These are phyloP conservation scores for Nephrotoma flavescens DNA, from an alignment of 2,888 invertebrate species.

Conservation along the genomic window DNA sequence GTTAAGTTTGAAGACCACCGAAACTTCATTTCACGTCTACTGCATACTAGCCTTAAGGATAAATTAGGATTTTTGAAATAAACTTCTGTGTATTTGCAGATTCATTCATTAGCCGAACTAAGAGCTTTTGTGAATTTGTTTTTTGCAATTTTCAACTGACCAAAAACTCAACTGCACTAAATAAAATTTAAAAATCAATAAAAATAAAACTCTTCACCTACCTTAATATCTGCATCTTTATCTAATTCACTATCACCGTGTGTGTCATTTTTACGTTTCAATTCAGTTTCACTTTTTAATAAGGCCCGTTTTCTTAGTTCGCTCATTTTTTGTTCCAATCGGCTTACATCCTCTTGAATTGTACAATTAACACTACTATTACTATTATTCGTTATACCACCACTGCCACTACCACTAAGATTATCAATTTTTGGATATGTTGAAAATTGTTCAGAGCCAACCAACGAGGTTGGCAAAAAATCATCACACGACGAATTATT, in stretches of 20 bases:
- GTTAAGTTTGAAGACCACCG: too few species aligned
- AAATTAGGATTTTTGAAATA: too few species aligned
- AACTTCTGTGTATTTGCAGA: too few species aligned
- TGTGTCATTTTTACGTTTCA: not conserved
- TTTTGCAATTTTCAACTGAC: too few species aligned
- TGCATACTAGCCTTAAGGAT: too few species aligned
- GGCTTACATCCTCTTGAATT: not conserved
- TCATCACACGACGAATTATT: not conserved
- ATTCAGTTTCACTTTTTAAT: not conserved
- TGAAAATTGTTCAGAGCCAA: not conserved
- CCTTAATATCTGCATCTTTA: not conserved
- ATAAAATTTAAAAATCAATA: not conserved
- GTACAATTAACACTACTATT: not conserved
- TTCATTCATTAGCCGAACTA: too few species aligned
- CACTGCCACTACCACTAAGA: not conserved
- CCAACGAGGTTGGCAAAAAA: not conserved
- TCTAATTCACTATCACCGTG: not conserved
- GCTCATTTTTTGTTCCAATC: not conserved
- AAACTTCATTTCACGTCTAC: too few species aligned
- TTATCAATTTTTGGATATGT: slow-evolving; percentile 1
- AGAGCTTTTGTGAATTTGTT: too few species aligned
- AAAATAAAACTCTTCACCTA: not conserved
- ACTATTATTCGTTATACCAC: not conserved
- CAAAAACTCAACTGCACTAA: too few species aligned
- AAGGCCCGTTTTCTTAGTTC: not conserved